A percentile compares a stretch with the other conserved stretches of the same genome.
Evolutionary conservation across 2,797 vertebrate genomes (phyloP).

Genomic region (Limnodromus scolopaceus): DNA sequence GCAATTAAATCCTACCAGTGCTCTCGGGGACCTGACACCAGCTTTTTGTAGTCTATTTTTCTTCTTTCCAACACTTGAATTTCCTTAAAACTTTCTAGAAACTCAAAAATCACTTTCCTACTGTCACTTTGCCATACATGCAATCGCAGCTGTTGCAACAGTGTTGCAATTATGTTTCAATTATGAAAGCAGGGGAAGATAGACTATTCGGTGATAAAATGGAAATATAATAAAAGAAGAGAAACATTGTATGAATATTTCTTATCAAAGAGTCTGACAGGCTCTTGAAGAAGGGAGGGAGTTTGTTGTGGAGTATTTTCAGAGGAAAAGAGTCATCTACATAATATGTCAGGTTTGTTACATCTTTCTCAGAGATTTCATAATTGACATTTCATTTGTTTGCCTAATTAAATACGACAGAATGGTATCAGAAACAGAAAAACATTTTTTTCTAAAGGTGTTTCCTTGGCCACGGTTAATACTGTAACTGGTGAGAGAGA

Average conservation of each 20-base stretch:
- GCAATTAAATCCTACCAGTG: not conserved
- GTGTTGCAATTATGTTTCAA: not conserved
- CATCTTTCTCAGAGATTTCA: constrained; percentile 46
- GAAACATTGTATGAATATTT: not conserved
- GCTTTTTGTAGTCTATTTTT: not conserved
- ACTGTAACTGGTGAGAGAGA: not conserved
- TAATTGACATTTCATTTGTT: constrained; percentile 46
- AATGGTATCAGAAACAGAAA: constrained; percentile 6
- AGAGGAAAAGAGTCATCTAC: not conserved
- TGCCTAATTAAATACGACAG: constrained; percentile 27
- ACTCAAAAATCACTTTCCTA: not conserved
- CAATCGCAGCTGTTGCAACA: not conserved
- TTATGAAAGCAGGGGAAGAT: not conserved
- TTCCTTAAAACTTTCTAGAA: not conserved
- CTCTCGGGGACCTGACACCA: not conserved
- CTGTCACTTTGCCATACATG: not conserved
- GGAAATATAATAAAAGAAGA: not conserved
- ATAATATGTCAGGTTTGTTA: constrained; percentile 8
- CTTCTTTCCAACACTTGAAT: not conserved
- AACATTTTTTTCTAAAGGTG: not conserved
- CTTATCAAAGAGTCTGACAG: not conserved
- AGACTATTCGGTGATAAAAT: not conserved
- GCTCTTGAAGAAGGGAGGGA: not conserved
- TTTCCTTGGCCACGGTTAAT: not conserved
- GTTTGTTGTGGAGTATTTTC: not conserved